These are phyloP conservation scores for Aplocera efformata DNA, from an alignment of 2,888 invertebrate species.

Conservation along the genomic window DNA sequence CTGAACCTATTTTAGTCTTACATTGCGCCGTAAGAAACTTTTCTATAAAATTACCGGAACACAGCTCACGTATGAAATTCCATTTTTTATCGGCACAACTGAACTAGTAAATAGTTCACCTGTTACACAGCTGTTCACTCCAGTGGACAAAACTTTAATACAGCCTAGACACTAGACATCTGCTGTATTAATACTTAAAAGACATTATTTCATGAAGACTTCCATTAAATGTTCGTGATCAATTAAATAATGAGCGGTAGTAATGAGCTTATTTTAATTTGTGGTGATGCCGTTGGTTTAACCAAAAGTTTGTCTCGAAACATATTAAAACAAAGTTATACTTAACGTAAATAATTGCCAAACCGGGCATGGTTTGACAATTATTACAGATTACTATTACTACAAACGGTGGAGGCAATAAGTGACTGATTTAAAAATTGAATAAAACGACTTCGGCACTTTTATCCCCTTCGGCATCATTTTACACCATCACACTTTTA, in stretches of 20 bases:
- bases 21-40: conserved; percentile 4
- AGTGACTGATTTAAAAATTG: too few relatives aligned
- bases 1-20: not conserved
- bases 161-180: conserved; percentile 18
- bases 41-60: conserved; percentile 18
- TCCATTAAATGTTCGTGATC: conserved; percentile 6
- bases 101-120: conserved; percentile 20
- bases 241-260: not conserved
- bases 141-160: conserved; percentile 11
- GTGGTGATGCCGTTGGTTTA: too few relatives aligned
- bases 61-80: conserved; percentile 14
- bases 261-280: not conserved
- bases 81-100: conserved; percentile 13
- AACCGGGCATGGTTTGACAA: too few relatives aligned
- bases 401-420: too few relatives aligned
- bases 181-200: conserved; percentile 8
- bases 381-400: too few relatives aligned
- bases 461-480: too few relatives aligned
- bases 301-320: too few relatives aligned
- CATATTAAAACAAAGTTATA: too few relatives aligned
- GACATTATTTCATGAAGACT: conserved; percentile 13
- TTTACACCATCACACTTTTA: too few relatives aligned
- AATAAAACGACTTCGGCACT: too few relatives aligned
- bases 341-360: too few relatives aligned
- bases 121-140: conserved; percentile 17